These are phyloP conservation scores for Thera britannica DNA, from an alignment of 2,888 invertebrate species.

Conservation along the genomic window DNA sequence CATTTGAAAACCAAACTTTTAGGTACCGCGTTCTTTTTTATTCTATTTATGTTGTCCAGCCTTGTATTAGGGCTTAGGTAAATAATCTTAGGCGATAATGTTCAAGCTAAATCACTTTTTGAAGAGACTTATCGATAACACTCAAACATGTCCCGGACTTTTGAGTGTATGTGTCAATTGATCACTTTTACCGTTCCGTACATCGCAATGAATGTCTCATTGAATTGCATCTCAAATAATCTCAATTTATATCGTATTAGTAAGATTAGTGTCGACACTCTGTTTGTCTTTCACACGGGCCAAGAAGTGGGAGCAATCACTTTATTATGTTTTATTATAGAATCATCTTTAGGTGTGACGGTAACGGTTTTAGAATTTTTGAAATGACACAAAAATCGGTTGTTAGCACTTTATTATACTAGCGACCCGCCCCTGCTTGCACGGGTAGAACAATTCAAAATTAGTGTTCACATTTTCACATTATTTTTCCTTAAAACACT, in stretches of 20 bases:
- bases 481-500: too few relatives aligned
- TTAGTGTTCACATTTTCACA: too few relatives aligned
- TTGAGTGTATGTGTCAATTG: slow-evolving; percentile 25
- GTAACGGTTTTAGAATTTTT: slow-evolving; percentile 33
- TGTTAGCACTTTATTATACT: slow-evolving; percentile 7
- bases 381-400: slow-evolving; percentile 14
- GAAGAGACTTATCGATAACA: neutral
- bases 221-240: slow-evolving; percentile 54
- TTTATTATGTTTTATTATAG: slow-evolving; percentile 48
- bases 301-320: slow-evolving; percentile 44
- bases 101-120: neutral
- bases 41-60: neutral
- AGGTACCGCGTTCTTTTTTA: too few relatives aligned
- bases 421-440: too few relatives aligned
- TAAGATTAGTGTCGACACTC: slow-evolving; percentile 40
- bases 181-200: slow-evolving; percentile 26
- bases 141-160: neutral
- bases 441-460: too few relatives aligned
- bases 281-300: slow-evolving; percentile 59
- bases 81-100: neutral
- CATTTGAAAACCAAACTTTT: too few relatives aligned
- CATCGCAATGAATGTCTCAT: slow-evolving; percentile 39
- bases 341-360: slow-evolving; percentile 20
- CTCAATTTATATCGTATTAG: slow-evolving; percentile 60
- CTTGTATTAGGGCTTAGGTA: neutral